phyloP scores from a whole-genome alignment of 2,888 invertebrate genomes.

The Ophion costatus region DNA sequence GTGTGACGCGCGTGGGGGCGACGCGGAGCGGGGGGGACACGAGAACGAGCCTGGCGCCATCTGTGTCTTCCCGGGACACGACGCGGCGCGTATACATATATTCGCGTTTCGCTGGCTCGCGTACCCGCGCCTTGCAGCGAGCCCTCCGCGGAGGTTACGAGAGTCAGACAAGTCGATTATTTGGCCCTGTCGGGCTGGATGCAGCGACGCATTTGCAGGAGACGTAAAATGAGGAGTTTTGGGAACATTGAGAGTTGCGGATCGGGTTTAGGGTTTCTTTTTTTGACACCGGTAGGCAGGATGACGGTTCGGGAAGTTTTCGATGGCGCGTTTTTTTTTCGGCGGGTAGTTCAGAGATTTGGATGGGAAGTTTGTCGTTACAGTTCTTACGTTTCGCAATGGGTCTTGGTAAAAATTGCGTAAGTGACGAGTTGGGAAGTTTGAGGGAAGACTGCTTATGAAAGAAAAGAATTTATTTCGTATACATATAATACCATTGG shows the following conservation, averaged over 20 bases:
- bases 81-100: constrained; percentile 3
- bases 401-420: background rate
- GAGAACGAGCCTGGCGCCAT: constrained; percentile 64
- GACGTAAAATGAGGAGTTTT: background rate
- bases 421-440: background rate
- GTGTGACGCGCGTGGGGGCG: constrained; percentile 5
- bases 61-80: constrained; percentile 30
- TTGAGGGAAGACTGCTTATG: background rate
- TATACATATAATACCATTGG: too few relatives aligned
- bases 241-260: background rate
- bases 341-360: too few relatives aligned
- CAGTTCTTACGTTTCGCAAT: background rate
- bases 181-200: background rate
- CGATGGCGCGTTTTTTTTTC: too few relatives aligned
- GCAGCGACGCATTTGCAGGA: background rate
- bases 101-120: constrained; percentile 39
- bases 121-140: background rate
- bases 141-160: background rate
- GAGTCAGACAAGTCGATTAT: constrained; percentile 12
- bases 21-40: background rate
- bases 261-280: background rate
- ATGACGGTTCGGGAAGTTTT: background rate
- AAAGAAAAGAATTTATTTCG: background rate
- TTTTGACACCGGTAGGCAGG: background rate
- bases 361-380: too few relatives aligned